phyloP scores from a whole-genome alignment of 2,888 invertebrate species.

The Athetis lepigone region DNA sequence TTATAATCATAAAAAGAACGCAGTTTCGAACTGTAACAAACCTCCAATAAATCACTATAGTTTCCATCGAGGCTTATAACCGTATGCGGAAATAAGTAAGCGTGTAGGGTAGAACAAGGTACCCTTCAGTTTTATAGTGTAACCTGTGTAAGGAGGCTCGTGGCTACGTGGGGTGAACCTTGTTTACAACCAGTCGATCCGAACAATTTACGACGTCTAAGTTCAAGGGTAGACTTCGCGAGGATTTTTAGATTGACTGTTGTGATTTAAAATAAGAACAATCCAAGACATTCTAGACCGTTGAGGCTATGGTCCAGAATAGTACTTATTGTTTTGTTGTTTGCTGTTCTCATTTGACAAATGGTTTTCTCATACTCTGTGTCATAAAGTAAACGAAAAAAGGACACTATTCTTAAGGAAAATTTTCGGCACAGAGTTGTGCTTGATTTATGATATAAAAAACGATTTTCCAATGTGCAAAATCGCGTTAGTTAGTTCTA shows the following conservation, averaged over 20 bases:
- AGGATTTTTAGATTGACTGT: slow-evolving; percentile 16
- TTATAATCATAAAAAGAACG: slow-evolving; percentile 21
- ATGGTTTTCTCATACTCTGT: too few species aligned
- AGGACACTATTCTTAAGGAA: too few species aligned
- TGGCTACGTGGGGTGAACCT: slow-evolving; percentile 45
- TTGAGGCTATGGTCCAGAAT: too few species aligned
- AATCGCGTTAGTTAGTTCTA: too few species aligned
- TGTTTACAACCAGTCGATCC: slow-evolving; percentile 62
- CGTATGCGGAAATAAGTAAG: slow-evolving; percentile 56
- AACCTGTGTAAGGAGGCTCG: slow-evolving; percentile 26
- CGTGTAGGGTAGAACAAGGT: slow-evolving; percentile 48
- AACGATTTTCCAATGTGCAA: too few species aligned
- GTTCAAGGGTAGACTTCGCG: slow-evolving; percentile 53
- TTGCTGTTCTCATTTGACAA: too few species aligned
- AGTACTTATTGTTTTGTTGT: too few species aligned
- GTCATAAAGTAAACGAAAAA: neutral
- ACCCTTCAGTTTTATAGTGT: slow-evolving; percentile 60
- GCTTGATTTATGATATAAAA: too few species aligned
- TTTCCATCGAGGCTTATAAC: slow-evolving; percentile 42
- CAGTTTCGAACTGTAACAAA: slow-evolving; percentile 25
- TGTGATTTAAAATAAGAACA: slow-evolving; percentile 20
- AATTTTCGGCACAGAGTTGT: too few species aligned
- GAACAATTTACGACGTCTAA: slow-evolving; percentile 48
- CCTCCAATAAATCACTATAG: slow-evolving; percentile 45
- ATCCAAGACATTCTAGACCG: too few species aligned